Evolutionary conservation across 2,888 invertebrate genomes (phyloP).

Genomic region (Troides aeacus): DNA sequence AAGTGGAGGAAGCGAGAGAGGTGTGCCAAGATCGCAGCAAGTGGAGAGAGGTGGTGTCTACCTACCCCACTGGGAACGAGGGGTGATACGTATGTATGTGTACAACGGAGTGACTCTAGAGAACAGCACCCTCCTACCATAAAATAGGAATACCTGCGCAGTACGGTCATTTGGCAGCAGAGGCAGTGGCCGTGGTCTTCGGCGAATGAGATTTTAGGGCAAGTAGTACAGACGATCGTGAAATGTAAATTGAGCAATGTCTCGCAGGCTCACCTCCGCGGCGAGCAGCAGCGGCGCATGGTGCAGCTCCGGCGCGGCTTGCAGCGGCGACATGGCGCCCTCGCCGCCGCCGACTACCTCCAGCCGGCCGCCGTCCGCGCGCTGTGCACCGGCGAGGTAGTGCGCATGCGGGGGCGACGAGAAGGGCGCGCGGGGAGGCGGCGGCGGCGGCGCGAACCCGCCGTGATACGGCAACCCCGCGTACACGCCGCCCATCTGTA

Average conservation of each 20-base stretch:
- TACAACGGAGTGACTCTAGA: too few relatives aligned
- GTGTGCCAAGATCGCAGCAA: too few relatives aligned
- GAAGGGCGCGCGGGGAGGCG: slow-evolving; percentile 64
- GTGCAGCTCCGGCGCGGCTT: slow-evolving; percentile 57
- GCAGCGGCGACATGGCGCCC: slow-evolving; percentile 58
- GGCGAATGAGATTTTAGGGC: too few relatives aligned
- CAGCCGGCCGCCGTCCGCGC: slow-evolving; percentile 60
- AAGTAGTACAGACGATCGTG: too few relatives aligned
- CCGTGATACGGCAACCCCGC: slow-evolving; percentile 69
- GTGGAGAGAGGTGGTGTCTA: too few relatives aligned
- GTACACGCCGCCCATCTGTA: slow-evolving; percentile 73
- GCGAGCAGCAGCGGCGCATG: slow-evolving; percentile 64
- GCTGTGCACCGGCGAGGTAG: slow-evolving; percentile 64
- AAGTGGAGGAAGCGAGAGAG: too few relatives aligned
- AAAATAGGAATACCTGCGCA: too few relatives aligned
- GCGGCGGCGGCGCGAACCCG: slow-evolving; percentile 53
- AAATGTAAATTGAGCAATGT: neutral
- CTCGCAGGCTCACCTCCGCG: slow-evolving; percentile 52
- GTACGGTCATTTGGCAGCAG: neutral
- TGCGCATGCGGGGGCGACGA: slow-evolving; percentile 66
- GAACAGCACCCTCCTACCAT: too few relatives aligned
- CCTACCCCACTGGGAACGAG: too few relatives aligned
- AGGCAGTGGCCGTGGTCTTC: neutral
- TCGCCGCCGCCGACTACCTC: slow-evolving; percentile 57
- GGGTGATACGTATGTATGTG: too few relatives aligned